Base-by-base conservation (phyloP, 1,140 invertebrate species). In the Nylanderia fulva region DNA sequence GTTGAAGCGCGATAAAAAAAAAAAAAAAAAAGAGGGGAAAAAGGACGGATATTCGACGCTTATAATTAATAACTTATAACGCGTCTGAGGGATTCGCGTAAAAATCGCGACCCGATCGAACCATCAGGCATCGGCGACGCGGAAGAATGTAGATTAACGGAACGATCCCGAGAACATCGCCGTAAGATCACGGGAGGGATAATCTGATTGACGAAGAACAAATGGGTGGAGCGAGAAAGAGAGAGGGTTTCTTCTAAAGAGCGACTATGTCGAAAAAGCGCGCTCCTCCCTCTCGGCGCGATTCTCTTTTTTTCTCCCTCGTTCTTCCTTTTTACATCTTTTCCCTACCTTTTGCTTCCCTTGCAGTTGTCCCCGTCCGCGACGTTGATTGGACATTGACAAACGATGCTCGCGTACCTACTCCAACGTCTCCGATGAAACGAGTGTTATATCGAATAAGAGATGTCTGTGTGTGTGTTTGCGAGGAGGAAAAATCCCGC, bases 321-420 rank as follows among this genome's bases (percentile, higher is more conserved):
- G 15, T 64, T 39, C 52, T 29, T 39, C 52, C 21, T 48, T 48
- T 48, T 48, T 48, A 18, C 45, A 18, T 66, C 66, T 7, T 54
- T 60, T 61, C 72, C 68, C 69, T 27, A 42, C 27, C 63, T 64
- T 56, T 21, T 21, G 29, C 21, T 27, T 18, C 39, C 63, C 64
- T 71, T 42, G 45, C 58, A 84, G 45, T 39, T n/a, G 45, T 66
- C 61, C 61, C 52, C 58, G 42, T 63, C 21, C 72, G 54, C 79
- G 91, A 91, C 90, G 86, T 91, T 93, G 91, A 93, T 93, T 92
- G 90, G 92, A 92, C 92, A 88, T 93, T 93, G 92, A 93, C 90
- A 92, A 93, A 93, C 90, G 91, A 93, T 88, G 87, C 80, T 64
- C 87, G 86, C 60, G 60, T 64, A 87, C n/a, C n/a, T n/a, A n/a